Base-by-base conservation (phyloP, 2,113 vertebrate genomes). In the Bostrychus sinensis region DNA sequence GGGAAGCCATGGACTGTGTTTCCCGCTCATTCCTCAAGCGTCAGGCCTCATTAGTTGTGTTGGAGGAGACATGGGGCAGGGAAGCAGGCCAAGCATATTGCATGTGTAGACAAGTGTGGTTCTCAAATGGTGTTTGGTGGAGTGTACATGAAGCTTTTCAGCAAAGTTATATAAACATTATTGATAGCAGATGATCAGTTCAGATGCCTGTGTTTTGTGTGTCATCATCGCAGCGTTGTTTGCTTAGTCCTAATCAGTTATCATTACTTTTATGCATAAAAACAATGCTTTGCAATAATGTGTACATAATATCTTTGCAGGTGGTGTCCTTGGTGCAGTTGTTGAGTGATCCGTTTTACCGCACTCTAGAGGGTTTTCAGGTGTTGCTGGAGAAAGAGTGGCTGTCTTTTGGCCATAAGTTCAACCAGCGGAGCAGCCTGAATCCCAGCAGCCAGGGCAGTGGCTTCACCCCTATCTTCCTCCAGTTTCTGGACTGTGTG, bases 401-500 rank as follows among this genome's bases (percentile, higher is more conserved):
- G 97, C 92, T 99, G 41, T 98, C 97, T 2, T 99, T 99, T 5
- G 96, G 97, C 37, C 96, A 99, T 82, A 98, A 97, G 63, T 99
- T 98, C 92, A 96, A 93, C 86, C 96, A 98, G 20, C 93, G 96
- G 32, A 94, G 95, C 86, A 95, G 91, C 76, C 89, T 98, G 82
- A 94, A 92, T 56, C 94, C 95, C 75, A 94, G 84, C 82, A 95
- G 91, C 81, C 97, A 98, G 89, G 94, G 96, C n/a, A 93, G 94
- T 61, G 95, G 95, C 62, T 97, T 98, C 80, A 92, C 95, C 4
- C 97, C 97, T 46, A 62, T 98, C 72, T 98, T 99, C 86, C 89
- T 99, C 20, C 96, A 98, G 50, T 99, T 99, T 85, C 90, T 99
- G 72, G 97, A 99, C 89, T 98, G 96, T 28, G 95, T 98, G 34